Percentiles rank a stretch among this genome's conserved stretches.
Evolutionary conservation across 2,113 vertebrate genomes (phyloP).

Genomic region (Festucalex cinctus): DNA sequence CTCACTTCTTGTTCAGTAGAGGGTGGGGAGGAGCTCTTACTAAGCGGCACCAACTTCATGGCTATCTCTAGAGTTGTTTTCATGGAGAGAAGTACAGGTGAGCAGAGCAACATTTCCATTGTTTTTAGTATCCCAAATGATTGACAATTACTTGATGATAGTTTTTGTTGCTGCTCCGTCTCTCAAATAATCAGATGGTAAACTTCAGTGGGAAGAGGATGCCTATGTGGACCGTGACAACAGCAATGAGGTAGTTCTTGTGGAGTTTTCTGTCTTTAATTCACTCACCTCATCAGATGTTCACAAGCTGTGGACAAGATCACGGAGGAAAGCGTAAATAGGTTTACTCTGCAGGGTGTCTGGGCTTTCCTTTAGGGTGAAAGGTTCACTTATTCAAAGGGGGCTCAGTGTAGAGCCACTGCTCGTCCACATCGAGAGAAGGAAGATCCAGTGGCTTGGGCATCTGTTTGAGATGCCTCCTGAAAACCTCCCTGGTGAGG

Average conservation of each 20-base stretch:
- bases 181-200: slow-evolving; percentile 75
- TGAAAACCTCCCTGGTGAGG: no score
- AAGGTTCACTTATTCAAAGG: not conserved
- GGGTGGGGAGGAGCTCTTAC: slow-evolving; percentile 82
- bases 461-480: no score
- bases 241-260: slow-evolving; percentile 80
- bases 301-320: not conserved
- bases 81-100: slow-evolving; percentile 86
- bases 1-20: slow-evolving; percentile 81
- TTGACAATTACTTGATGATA: not conserved
- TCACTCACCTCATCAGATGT: not conserved
- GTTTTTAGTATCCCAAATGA: not conserved
- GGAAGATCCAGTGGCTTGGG: not conserved
- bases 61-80: slow-evolving; percentile 86
- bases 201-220: slow-evolving; percentile 89
- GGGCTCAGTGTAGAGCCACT: not conserved
- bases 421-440: not conserved
- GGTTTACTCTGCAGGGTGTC: not conserved
- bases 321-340: no score
- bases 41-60: slow-evolving; percentile 84
- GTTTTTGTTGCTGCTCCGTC: not conserved
- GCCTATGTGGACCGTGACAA: slow-evolving; percentile 80
- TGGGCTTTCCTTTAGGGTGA: not conserved
- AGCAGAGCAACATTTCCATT: not conserved
- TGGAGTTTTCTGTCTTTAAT: not conserved